Base-by-base conservation (phyloP, 1,140 invertebrate genomes). In the Sipha flava region DNA sequence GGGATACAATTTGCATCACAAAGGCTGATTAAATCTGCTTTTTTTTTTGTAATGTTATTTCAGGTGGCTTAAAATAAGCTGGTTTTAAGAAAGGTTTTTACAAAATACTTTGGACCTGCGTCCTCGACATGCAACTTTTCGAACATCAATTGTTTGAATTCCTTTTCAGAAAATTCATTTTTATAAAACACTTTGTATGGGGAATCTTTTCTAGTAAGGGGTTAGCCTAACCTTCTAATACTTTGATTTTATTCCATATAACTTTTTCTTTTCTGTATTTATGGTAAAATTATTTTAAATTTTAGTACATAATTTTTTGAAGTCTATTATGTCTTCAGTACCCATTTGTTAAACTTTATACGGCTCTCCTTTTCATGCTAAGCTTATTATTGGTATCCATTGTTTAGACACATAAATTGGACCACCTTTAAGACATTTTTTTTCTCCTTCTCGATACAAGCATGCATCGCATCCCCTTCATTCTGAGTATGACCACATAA, bases 401-500 rank as follows among this genome's bases (percentile, higher is more conserved):
- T 47, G 37, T 16, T 70, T 37, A 43, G 66, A 26, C 10, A 47
- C 29, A 29, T 54, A 75, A 75, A 75, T 75, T 54, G 47, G 72
- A 16, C 72, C 47, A 75, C 47, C 21, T 34, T 52, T 45, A 2
- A 75, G 29, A 23, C 18, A 16, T 18, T 4, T 40, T 79, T 72
- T 29, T 54, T 70, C 23, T 29, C 14, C 4, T 54, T 49, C 21
- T 75, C 47, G 1, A 75, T 75, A n/a, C 21, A 47, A 18, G 47
- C 37, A 54, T 75, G 72, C 31, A 34, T 37, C 14, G 31, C 31
- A 54, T 54, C 54, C 1, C 47, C 75, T 34, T 79, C 54, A 1
- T 79, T 79, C 29, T 79, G 52, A 1, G 54, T 47, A 43, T 79
- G 54, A 21, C 54, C 75, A n/a, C 54, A 47, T 16, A 79, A 37